Percentiles rank a stretch among this genome's conserved stretches.
These are phyloP conservation scores for Mus spretus DNA, from an alignment of 2,797 vertebrate species.

Conservation along the genomic window DNA sequence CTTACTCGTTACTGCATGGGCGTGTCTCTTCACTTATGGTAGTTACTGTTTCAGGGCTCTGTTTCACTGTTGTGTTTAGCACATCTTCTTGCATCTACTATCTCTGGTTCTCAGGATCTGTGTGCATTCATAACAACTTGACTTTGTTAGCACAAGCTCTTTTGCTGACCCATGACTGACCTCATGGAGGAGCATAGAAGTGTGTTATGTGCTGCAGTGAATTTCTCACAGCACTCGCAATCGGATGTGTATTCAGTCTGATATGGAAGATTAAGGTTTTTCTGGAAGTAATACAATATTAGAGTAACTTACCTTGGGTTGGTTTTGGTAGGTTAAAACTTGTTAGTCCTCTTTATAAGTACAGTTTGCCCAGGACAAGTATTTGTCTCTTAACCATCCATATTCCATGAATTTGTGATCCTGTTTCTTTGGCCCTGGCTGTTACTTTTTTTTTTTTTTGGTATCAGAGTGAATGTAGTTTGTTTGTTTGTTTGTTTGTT, in stretches of 20 bases:
- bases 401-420: neutral
- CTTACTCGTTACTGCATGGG: neutral
- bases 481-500: too few species aligned
- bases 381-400: neutral
- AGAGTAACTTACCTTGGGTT: neutral
- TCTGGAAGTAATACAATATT: neutral
- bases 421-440: neutral
- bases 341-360: neutral
- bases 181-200: neutral
- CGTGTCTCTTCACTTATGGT: neutral
- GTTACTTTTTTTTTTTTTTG: neutral
- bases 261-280: neutral
- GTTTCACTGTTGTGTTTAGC: neutral
- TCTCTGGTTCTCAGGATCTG: slow-evolving; percentile 15
- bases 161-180: neutral
- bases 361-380: neutral
- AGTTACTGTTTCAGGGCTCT: neutral
- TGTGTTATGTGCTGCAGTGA: too few species aligned
- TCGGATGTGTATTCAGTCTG: neutral
- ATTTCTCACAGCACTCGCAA: neutral
- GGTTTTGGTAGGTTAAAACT: slow-evolving; percentile 2
- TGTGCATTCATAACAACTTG: neutral
- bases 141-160: neutral
- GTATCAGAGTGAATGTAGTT: neutral
- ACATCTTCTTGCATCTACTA: neutral